These are phyloP conservation scores for Drosophila pallidifrons DNA, from an alignment of 1,140 invertebrate species.

Conservation along the genomic window DNA sequence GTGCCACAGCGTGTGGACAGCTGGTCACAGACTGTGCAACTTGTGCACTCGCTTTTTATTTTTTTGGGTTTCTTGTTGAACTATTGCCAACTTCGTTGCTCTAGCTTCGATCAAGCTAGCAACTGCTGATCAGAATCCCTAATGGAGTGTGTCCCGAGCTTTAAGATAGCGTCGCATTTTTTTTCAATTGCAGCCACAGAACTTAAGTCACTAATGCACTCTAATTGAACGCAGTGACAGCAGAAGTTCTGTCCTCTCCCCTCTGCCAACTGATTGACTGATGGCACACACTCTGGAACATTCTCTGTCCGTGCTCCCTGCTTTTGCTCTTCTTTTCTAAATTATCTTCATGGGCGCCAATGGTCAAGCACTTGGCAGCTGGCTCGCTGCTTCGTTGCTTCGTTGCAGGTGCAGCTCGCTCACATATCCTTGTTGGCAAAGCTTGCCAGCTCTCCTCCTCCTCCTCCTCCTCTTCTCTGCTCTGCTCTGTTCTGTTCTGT, in stretches of 20 bases:
- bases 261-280: constrained; percentile 33
- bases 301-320: too few relatives aligned
- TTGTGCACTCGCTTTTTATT: constrained; percentile 13
- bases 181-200: constrained; percentile 47
- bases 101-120: neutral
- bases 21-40: constrained; percentile 5
- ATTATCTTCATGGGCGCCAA: constrained; percentile 47
- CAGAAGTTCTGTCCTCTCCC: neutral
- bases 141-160: constrained; percentile 36
- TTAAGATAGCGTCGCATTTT: neutral
- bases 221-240: constrained; percentile 44
- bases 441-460: neutral
- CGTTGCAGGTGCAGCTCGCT: constrained; percentile 10
- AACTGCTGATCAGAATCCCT: neutral
- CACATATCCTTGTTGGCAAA: constrained; percentile 1
- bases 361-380: constrained; percentile 42
- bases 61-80: constrained; percentile 48
- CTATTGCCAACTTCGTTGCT: constrained; percentile 27
- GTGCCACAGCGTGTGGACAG: constrained; percentile 34
- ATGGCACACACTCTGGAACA: constrained; percentile 5
- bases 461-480: too few relatives aligned
- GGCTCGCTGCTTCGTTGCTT: constrained; percentile 18
- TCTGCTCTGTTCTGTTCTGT: too few relatives aligned
- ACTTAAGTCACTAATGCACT: constrained; percentile 46
- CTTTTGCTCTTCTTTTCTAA: constrained; percentile 22